Evolutionary conservation across 2,113 vertebrate species (phyloP), one percentile per base, ranked within the genome.

Genomic region (Amphilophus citrinellus): DNA sequence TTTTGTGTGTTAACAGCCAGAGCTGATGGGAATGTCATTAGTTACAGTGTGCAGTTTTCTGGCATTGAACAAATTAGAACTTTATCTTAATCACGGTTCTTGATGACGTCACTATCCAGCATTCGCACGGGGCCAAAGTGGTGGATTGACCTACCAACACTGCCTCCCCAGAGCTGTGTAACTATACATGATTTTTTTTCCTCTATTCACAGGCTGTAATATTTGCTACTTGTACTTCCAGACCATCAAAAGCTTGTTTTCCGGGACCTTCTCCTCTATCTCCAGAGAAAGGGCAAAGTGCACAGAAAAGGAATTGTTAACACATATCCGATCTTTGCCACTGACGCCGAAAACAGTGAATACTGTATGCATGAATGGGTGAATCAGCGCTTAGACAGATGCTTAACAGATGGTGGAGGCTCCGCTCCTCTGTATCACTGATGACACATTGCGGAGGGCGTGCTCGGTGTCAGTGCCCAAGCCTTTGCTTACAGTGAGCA

Each of bases 401-500:
- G 91, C 87, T 83, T 59, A 85, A 85, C 93, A 94, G 92, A 93
- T 93, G 92, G 89, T 10, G 39, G 76, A 50, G 79, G 75, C 87
- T 60, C 61, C 13, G 6, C 42, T 76, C 53, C 63, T 66, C 80
- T 68, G 82, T 90, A 65, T 87, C 79, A 61, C 77, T 5, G 85
- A 60, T 89, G 91, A 93, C 87, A 92, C 80, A 76, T 85, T 81
- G 89, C 57, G 58, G 32, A 91, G 93, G 89, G 88, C 89, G 84
- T 87, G 86, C 88, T 83, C 62, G 62, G 80, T 87, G 87, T 78
- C 82, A 71, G 11, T 22, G 85, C 61, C 83, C 39, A 3, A 20
- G 71, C 39, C 85, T 76, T 61, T 59, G 80, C 75, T 80, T 68
- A 71, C 61, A 84, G 50, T 92, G 87, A 91, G 80, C 89, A 76